Evolutionary conservation across 2,888 invertebrate species (phyloP), one percentile per base, ranked within the genome.

Genomic region (Drosophila anomelani): DNA sequence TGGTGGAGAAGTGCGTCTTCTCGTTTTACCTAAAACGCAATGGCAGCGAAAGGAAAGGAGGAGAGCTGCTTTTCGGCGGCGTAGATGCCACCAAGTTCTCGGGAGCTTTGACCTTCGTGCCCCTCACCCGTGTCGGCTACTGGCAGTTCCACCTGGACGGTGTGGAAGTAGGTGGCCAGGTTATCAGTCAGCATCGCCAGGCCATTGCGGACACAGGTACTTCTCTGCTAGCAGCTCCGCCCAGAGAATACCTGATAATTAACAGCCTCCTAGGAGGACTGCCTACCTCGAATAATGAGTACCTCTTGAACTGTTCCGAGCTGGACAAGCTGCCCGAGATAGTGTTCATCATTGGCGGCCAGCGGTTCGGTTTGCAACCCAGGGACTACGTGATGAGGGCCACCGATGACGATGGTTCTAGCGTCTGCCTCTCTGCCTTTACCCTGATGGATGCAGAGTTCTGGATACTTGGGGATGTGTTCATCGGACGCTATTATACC

Each of bases 171-270:
- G 67, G 17, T 5, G 98, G 99, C 68, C 95, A 97, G 92, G 98
- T 97, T 93, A 93, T 93, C 69, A 98, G 81, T 23, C 63, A 53
- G 5, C 56, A 38, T 32, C 98, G 98, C 92, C 94, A 97, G 93
- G 98, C 97, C 15, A 97, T 98, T 92, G 98, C 97, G 34, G 97
- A 98, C 93, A 97, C 98, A 57, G 98, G 98, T 85, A 99, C 99
- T 76, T 98, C 98, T 70, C 94, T 99, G 73, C 95, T 99, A 88
- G 98, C 96, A 80, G 98, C 98, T 49, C 98, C 99, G 29, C 90
- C 94, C 43, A 93, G 92, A 1, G 97, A 98, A 92, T 93, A 98
- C 76, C 93, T 93, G 60, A 94, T 93, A 36, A 95, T 99, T 57
- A 98, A 98, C 93, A 93, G 94, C 88, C 94, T 94, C 54, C 94